Evolutionary conservation across 1,140 invertebrate species (phyloP), one percentile per base, ranked within the genome.

Genomic region (Ceratina australensis): DNA sequence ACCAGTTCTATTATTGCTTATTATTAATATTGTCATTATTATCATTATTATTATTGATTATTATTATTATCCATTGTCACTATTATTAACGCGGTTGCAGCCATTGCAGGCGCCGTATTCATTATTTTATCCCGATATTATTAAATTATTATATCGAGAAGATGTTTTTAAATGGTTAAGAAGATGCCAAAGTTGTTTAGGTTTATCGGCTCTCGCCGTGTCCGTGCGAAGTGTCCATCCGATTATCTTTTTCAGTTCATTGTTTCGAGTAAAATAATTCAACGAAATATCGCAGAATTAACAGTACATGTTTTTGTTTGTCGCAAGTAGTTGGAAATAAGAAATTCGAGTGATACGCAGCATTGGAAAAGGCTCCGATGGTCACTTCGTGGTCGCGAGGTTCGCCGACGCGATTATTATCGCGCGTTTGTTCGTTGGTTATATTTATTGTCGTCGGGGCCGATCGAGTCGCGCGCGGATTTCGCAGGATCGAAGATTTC

Each of bases 121-220:
- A 87, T 87, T 88, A 86, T 86, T 86, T 87, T 85, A 78, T 88
- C 82, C 84, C 68, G 67, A 80, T 86, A 84, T 86, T 83, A 83
- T 86, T 83, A 83, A 87, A 86, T 87, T 88, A 90, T 90, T 91
- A 86, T 89, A 86, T 89, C 80, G 84, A 86, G 54, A 81, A 47
- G 72, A 86, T 89, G 85, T 89, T 90, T 63, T 89, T 90, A 87
- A 87, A 83, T 80, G 81, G 85, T 91, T 90, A 88, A 88, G 88
- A 87, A 90, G 86, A 92, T 92, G 90, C 91, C 91, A 92, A 92
- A 92, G 91, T 92, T 92, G 90, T 92, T 87, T 92, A 92, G 90
- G 90, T 92, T 92, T 91, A 92, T 87, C 86, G 87, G 85, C 83
- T 77, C 72, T 64, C 85, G 75, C 79, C 79, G 78, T 78, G 78